Evolutionary conservation across 2,888 invertebrate genomes (phyloP).

Genomic region (Anodontia alba): DNA sequence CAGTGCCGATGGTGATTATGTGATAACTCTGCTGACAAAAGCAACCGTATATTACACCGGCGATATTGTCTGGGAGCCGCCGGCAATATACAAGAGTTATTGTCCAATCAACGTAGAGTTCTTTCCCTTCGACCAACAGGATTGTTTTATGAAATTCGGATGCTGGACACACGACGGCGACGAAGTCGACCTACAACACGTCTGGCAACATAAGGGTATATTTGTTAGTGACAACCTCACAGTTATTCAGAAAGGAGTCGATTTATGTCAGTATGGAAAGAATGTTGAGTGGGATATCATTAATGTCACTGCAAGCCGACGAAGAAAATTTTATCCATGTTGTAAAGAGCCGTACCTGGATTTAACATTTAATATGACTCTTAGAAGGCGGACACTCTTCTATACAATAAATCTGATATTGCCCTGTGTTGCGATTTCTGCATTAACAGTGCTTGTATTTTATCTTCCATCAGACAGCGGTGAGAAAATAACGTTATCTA

Average conservation of each 20-base stretch:
- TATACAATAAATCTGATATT: conserved; percentile 98
- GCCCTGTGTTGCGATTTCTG: conserved; percentile 97
- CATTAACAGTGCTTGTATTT: conserved; percentile 97
- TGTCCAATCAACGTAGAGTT: conserved; percentile 93
- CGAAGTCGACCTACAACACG: conserved; percentile 83
- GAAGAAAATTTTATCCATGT: conserved; percentile 86
- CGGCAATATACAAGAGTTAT: conserved; percentile 97
- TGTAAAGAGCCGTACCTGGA: conserved; percentile 84
- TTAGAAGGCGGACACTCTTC: conserved; percentile 90
- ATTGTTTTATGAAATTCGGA: conserved; percentile 99
- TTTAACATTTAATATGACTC: conserved; percentile 83
- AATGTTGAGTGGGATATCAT: conserved; percentile 84
- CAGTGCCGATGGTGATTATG: conserved; percentile 97
- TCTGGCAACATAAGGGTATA: conserved; percentile 20
- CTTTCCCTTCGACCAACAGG: conserved; percentile 99
- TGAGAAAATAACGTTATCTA: conserved; percentile 97
- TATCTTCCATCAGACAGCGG: conserved; percentile 99
- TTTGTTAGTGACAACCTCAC: conserved; percentile 16
- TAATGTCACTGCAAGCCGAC: conserved; percentile 87
- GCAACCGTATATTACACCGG: conserved; percentile 96
- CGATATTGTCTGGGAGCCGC: conserved; percentile 97
- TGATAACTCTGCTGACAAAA: conserved; percentile 98
- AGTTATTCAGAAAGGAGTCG: conserved; percentile 75
- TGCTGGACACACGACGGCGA: conserved; percentile 98
- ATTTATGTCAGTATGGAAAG: conserved; percentile 82